These are phyloP conservation scores for Lochmaea capreae DNA, from an alignment of 2,888 invertebrate species.

Conservation along the genomic window DNA sequence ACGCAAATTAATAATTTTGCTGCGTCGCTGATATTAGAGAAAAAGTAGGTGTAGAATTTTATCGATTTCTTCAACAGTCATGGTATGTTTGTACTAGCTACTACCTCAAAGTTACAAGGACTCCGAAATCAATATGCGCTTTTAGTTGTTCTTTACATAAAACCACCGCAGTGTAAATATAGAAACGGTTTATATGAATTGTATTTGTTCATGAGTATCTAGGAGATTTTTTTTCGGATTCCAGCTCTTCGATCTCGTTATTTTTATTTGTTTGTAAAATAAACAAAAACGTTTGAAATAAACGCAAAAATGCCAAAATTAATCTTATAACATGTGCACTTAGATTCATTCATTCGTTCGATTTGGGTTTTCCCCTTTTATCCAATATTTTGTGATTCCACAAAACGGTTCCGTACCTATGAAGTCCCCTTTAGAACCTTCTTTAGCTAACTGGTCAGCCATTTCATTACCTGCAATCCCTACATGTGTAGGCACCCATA, in stretches of 20 bases:
- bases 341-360: too few species aligned
- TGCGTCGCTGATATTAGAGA: conserved; percentile 6
- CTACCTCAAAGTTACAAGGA: conserved; percentile 31
- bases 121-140: conserved; percentile 26
- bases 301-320: too few species aligned
- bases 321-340: too few species aligned
- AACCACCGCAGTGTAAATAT: conserved; percentile 2
- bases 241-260: neutral
- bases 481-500: too few species aligned
- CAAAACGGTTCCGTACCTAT: too few species aligned
- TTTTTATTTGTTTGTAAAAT: neutral
- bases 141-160: conserved; percentile 24
- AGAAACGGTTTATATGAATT: conserved; percentile 1
- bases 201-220: neutral
- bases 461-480: too few species aligned
- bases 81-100: conserved; percentile 33
- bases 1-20: neutral
- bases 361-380: too few species aligned
- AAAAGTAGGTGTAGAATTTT: conserved; percentile 29
- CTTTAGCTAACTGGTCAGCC: too few species aligned
- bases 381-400: too few species aligned
- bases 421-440: too few species aligned
- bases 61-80: conserved; percentile 27
- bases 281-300: neutral
- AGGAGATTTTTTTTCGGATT: neutral